Percentiles rank a stretch among this genome's conserved stretches.
Evolutionary conservation across 2,113 vertebrate genomes (phyloP).

Genomic region (Cavia aperea): DNA sequence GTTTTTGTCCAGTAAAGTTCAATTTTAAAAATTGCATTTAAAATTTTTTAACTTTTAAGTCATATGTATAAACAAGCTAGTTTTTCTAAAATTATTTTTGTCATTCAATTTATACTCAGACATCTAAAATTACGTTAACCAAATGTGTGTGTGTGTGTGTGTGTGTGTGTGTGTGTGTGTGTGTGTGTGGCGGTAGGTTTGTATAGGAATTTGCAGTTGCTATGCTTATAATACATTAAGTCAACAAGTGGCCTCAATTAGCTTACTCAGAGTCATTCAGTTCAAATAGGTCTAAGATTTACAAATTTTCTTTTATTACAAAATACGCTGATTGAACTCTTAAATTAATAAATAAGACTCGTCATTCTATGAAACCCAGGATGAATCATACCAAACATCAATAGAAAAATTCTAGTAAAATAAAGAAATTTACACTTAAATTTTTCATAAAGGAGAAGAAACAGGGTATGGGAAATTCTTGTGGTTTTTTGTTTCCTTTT

Average conservation of each 20-base stretch:
- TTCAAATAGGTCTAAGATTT: slow-evolving; percentile 7
- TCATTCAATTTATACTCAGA: not conserved
- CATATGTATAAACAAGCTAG: not conserved
- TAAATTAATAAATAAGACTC: not conserved
- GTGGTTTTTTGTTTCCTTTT: not conserved
- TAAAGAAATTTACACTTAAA: not conserved
- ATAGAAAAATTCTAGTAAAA: not conserved
- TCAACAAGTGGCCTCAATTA: not conserved
- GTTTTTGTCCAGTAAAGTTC: slow-evolving; percentile 12
- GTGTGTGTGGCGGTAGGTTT: not conserved
- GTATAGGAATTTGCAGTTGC: not conserved
- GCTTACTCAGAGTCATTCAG: not conserved
- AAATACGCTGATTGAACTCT: not conserved
- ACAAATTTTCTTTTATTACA: not conserved
- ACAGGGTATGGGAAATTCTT: not conserved
- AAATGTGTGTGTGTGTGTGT: not conserved
- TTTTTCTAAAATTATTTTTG: slow-evolving; percentile 14
- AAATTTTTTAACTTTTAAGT: slow-evolving; percentile 24
- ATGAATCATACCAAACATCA: not conserved
- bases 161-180: no score
- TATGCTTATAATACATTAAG: not conserved
- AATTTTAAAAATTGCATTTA: slow-evolving; percentile 1
- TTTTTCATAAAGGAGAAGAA: not conserved
- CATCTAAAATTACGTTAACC: not conserved
- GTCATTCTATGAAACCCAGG: not conserved